A percentile compares a stretch with the other conserved stretches of the same genome.
Conservation (phyloP, 2,888 invertebrate genomes). For the Drosophila tanythrix region DNA sequence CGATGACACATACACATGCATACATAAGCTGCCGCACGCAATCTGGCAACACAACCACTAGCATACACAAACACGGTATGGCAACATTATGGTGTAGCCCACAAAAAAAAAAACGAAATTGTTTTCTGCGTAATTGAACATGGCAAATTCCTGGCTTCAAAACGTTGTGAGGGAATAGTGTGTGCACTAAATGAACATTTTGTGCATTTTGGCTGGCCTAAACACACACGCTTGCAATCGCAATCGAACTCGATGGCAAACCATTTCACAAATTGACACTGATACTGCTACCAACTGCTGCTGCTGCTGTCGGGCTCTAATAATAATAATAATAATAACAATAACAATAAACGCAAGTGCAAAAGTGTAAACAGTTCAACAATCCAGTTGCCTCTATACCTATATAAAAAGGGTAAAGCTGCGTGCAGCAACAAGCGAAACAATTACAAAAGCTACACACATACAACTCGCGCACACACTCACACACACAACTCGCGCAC, state of each 20-base stretch:
- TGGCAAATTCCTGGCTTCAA: conserved; percentile 23
- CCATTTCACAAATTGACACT: conserved; percentile 23
- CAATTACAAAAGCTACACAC: conserved; percentile 16
- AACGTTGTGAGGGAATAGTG: conserved; percentile 7
- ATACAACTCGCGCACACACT: background rate
- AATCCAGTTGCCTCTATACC: conserved; percentile 7
- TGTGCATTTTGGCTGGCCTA: conserved; percentile 50
- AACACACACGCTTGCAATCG: conserved; percentile 19
- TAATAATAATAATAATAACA: conserved; percentile 29
- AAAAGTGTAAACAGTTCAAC: conserved; percentile 32
- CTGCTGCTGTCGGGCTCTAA: conserved; percentile 22
- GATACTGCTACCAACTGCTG: conserved; percentile 89
- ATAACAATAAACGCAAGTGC: conserved; percentile 2
- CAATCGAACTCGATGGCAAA: conserved; percentile 87
- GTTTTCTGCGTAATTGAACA: conserved; percentile 60
- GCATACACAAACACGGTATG: conserved; percentile 63
- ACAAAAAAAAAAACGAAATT: conserved; percentile 49
- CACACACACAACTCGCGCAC: background rate
- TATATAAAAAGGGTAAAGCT: background rate
- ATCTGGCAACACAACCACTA: conserved; percentile 40
- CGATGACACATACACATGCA: background rate
- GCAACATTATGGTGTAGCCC: conserved; percentile 42
- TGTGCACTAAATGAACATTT: conserved; percentile 22
- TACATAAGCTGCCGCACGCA: background rate
- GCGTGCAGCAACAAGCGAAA: conserved; percentile 34